Conservation (phyloP, 2,888 invertebrate species). For the Tetramorium bicarinatum region DNA sequence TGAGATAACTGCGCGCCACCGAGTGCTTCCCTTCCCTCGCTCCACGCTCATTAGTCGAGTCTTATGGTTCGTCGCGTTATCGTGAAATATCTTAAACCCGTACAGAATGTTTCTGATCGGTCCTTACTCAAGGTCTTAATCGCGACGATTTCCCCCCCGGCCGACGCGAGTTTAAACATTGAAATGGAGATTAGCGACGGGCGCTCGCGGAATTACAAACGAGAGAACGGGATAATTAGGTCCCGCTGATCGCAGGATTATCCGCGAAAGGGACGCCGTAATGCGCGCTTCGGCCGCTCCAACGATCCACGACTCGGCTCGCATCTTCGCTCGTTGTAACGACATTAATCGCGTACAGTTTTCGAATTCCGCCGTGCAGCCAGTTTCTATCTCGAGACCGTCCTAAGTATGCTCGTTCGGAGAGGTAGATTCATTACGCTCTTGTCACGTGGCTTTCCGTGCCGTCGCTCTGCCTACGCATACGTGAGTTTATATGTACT, state of each 20-base stretch:
- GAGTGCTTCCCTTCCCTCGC: conserved; percentile 45
- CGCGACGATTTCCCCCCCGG: conserved; percentile 34
- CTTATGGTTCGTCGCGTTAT: conserved; percentile 55
- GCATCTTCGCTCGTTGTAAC: conserved; percentile 19
- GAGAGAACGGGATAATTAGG: conserved; percentile 44
- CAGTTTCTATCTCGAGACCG: conserved; percentile 12
- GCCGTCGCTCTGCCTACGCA: conserved; percentile 25
- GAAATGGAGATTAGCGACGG: conserved; percentile 43
- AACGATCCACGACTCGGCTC: background rate
- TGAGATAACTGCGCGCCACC: conserved; percentile 35
- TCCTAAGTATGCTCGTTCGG: conserved; percentile 26
- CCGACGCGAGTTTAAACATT: conserved; percentile 22
- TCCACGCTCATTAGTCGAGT: conserved; percentile 66
- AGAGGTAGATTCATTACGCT: conserved; percentile 51
- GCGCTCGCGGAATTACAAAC: conserved; percentile 34
- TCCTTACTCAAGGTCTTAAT: conserved; percentile 60
- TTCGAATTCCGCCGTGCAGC: conserved; percentile 27
- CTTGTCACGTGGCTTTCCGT: conserved; percentile 44
- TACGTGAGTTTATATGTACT: conserved; percentile 50
- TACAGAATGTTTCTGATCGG: conserved; percentile 59
- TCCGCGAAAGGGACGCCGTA: conserved; percentile 30
- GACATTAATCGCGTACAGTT: conserved; percentile 44
- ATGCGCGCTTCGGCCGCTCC: conserved; percentile 2
- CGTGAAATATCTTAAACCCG: conserved; percentile 69
- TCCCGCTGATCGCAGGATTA: conserved; percentile 43